Evolutionary conservation across 2,888 invertebrate species (phyloP).

Genomic region (Criorhina ranunculi): DNA sequence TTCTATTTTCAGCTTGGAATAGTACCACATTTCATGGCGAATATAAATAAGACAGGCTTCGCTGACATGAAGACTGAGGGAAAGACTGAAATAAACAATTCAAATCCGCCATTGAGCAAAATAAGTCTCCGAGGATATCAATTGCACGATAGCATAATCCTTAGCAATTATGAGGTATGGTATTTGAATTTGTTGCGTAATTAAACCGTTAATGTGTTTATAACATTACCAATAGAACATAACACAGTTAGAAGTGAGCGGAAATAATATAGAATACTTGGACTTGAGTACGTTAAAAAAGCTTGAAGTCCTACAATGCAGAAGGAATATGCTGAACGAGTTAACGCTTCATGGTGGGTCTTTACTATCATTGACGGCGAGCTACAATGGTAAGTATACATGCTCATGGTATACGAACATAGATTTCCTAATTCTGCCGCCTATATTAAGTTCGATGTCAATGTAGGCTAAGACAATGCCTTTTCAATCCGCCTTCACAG

Average conservation of each 20-base stretch:
- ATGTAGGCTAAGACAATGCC: too few relatives aligned
- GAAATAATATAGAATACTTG: constrained; percentile 92
- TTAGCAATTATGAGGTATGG: constrained; percentile 93
- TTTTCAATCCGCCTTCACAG: too few relatives aligned
- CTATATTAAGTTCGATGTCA: too few relatives aligned
- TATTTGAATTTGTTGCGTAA: not conserved
- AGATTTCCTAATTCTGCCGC: too few relatives aligned
- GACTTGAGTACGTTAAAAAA: constrained; percentile 92
- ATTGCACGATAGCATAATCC: constrained; percentile 92
- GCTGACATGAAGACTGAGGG: constrained; percentile 12
- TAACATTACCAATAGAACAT: constrained; percentile 88
- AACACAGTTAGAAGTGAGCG: constrained; percentile 92
- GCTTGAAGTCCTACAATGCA: constrained; percentile 91
- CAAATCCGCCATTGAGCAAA: constrained; percentile 87
- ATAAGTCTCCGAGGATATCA: constrained; percentile 92
- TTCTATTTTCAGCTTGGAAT: not conserved
- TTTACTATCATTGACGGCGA: constrained; percentile 91
- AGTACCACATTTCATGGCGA: not conserved
- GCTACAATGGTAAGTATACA: constrained; percentile 89
- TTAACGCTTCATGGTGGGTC: constrained; percentile 91
- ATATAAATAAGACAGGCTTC: constrained; percentile 5
- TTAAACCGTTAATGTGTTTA: constrained; percentile 37
- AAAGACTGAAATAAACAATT: not conserved
- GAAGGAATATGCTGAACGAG: constrained; percentile 90
- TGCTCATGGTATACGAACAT: not conserved